Base-by-base conservation (phyloP, 2,888 invertebrate genomes). In the Drosophila glabriapex region DNA sequence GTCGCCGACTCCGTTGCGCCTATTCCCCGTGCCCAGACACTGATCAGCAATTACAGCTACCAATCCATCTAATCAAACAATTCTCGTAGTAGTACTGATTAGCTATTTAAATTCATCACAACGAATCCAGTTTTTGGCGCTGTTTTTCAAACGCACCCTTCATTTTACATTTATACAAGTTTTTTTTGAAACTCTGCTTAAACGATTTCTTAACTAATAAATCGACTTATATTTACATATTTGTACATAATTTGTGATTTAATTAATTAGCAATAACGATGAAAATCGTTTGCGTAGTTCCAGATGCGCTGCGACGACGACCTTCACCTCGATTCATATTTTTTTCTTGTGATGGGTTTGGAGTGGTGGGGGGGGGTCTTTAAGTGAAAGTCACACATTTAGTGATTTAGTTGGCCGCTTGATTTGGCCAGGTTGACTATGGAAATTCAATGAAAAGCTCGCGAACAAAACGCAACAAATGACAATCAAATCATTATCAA, bases 141-240 rank as follows among this genome's bases (percentile, higher is more conserved):
- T 61, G 62, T 50, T 68, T 68, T 58, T 28, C 39, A 75, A 73
- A 50, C 53, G 61, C 76, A 19, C 41, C 33, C 66, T 53, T 58
- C 68, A 68, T 68, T n/a, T 52, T 43, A 37, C 50, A 39, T 35
- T 2, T 52, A 50, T 37, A 29, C 6, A 46, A 25, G 9, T 14
- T 7, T 25, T 68, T 66, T 71, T 72, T 54, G 7, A 33, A 16
- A 25, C 35, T 39, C 60, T 41, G 28, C 6, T 41, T 19, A 52
- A 71, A 22, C 71, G 56, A 85, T 88, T 85, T 78, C 76, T 82
- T 80, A 88, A 80, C 73, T 66, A 85, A 87, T 85, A 85, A 90
- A 88, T 61, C 52, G 55, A 85, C 35, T 56, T 68, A 73, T 25
- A 46, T 46, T 46, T 46, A 46, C 61, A 55, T 72, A 83, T 72